A percentile compares a stretch with the other conserved stretches of the same genome.
Evolutionary conservation across 2,113 vertebrate genomes (phyloP).

Genomic region (Ciconia boyciana): DNA sequence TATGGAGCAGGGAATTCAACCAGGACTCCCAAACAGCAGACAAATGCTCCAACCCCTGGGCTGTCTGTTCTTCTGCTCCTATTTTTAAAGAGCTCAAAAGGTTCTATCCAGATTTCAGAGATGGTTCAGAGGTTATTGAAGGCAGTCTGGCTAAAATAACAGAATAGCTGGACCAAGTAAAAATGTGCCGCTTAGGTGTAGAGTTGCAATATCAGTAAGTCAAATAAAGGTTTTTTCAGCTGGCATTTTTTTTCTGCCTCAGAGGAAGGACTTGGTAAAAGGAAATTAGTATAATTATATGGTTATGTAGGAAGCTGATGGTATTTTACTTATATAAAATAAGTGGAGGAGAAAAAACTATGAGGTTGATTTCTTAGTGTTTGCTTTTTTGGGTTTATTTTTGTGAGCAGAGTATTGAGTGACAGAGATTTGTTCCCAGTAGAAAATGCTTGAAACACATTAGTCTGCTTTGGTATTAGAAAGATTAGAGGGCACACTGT

Average conservation of each 20-base stretch:
- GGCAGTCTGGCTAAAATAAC: slow-evolving; percentile 48
- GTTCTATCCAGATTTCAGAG: slow-evolving; percentile 18
- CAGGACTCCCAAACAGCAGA: background rate
- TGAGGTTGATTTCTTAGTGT: background rate
- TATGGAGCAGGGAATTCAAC: background rate
- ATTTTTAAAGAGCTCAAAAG: background rate
- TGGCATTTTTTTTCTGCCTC: background rate
- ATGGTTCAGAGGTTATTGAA: slow-evolving; percentile 53
- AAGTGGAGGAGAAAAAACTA: background rate
- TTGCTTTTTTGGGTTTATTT: background rate
- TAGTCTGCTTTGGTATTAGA: slow-evolving; percentile 45
- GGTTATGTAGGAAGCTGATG: slow-evolving; percentile 14
- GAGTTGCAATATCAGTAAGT: slow-evolving; percentile 54
- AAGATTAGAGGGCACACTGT: slow-evolving; percentile 49
- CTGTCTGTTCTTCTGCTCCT: background rate
- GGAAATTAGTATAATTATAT: slow-evolving; percentile 32
- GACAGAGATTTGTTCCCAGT: background rate
- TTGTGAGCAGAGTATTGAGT: slow-evolving; percentile 2
- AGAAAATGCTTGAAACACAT: slow-evolving; percentile 44
- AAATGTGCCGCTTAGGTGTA: slow-evolving; percentile 23
- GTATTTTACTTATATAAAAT: slow-evolving; percentile 4
- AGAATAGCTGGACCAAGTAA: slow-evolving; percentile 19
- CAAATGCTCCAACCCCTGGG: background rate
- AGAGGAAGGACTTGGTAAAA: slow-evolving; percentile 21
- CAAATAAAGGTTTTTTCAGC: slow-evolving; percentile 36